These are phyloP conservation scores for Arctopsyche grandis DNA, from an alignment of 1,140 invertebrate species.

Conservation along the genomic window DNA sequence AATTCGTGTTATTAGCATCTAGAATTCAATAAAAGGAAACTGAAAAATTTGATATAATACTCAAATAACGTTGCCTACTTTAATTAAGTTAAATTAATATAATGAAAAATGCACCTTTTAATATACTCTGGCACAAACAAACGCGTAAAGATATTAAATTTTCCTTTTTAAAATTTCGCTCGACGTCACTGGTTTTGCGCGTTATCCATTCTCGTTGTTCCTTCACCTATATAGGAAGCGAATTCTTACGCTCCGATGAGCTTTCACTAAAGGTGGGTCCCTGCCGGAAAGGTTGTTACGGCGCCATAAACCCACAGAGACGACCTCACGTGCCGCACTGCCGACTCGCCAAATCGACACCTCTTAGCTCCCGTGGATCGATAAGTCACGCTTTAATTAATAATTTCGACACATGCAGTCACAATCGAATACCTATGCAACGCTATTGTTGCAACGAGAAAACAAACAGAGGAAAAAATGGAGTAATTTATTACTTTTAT, in stretches of 20 bases:
- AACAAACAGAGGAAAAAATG: not conserved
- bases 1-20: no score
- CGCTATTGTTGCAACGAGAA: not conserved
- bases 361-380: not conserved
- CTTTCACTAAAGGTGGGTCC: conserved; percentile 51
- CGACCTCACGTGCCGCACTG: conserved; percentile 23
- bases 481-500: conserved; percentile 46
- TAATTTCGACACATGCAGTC: no score
- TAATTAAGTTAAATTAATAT: no score
- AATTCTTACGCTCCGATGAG: conserved; percentile 50
- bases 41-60: no score
- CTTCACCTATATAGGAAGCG: conserved; percentile 46
- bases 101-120: not conserved
- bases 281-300: conserved; percentile 47
- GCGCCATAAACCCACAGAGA: conserved; percentile 34
- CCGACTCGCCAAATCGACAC: conserved; percentile 20
- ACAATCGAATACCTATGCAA: not conserved
- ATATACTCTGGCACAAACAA: no score
- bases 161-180: no score
- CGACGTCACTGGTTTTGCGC: conserved; percentile 1
- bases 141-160: no score
- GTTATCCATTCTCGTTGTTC: conserved; percentile 45
- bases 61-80: no score
- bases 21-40: no score
- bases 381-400: no score